Conservation (phyloP, 2,113 vertebrate species). For the Copsychus sechellarum region DNA sequence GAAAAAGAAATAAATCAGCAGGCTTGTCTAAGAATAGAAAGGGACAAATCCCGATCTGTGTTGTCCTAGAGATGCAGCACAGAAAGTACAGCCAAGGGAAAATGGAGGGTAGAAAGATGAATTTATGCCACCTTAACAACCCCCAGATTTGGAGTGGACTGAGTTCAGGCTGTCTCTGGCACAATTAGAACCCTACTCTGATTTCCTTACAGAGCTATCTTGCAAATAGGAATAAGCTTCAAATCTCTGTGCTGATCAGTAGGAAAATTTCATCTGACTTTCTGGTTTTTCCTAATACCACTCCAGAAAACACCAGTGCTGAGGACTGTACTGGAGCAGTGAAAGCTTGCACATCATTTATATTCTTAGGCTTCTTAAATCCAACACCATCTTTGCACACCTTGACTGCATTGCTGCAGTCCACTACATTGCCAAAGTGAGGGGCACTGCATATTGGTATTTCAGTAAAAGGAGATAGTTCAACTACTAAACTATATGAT, state of each 20-base stretch:
- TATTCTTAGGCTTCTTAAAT: neutral
- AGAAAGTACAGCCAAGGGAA: constrained; percentile 54
- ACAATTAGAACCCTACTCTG: neutral
- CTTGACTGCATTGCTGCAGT: neutral
- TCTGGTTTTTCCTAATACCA: neutral
- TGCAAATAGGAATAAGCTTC: neutral
- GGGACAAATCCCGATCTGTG: neutral
- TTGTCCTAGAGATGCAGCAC: constrained; percentile 36
- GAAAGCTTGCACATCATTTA: neutral
- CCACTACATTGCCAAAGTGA: neutral
- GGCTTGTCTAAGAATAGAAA: constrained; percentile 45
- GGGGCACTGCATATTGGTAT: neutral
- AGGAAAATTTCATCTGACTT: neutral
- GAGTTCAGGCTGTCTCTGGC: neutral
- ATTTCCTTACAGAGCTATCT: neutral
- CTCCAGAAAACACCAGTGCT: neutral
- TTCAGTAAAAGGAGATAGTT: neutral
- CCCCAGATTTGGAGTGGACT: neutral
- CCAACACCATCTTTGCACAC: neutral
- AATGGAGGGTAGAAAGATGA: neutral
- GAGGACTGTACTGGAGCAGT: neutral
- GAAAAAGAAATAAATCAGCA: neutral
- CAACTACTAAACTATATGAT: neutral
- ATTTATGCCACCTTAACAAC: neutral
- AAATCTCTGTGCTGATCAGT: neutral